A percentile compares a stretch with the other conserved stretches of the same genome.
These are phyloP conservation scores for Vollenhovia emeryi DNA, from an alignment of 1,140 invertebrate species.

Conservation along the genomic window DNA sequence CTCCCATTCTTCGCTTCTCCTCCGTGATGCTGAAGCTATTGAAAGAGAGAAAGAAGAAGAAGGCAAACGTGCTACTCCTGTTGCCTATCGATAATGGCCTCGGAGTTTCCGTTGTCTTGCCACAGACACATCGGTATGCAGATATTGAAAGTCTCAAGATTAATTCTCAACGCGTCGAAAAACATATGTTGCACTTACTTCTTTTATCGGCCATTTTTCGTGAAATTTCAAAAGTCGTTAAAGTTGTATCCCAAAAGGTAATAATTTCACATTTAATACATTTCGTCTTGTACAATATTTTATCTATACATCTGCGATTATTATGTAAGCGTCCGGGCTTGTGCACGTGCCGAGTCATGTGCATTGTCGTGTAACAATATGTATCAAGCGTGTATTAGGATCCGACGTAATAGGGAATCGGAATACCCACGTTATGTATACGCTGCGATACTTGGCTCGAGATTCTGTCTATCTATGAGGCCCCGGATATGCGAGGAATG, in stretches of 20 bases:
- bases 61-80: conserved; percentile 39
- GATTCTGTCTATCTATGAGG: conserved; percentile 51
- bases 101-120: not conserved
- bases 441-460: conserved; percentile 66
- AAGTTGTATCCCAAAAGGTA: not conserved
- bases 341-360: conserved; percentile 62
- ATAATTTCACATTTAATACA: not conserved
- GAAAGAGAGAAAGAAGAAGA: not conserved
- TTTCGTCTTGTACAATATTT: too few relatives aligned
- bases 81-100: conserved; percentile 17
- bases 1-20: conserved; percentile 62
- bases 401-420: conserved; percentile 64
- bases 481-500: conserved; percentile 74
- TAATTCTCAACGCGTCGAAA: not conserved
- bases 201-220: not conserved
- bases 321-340: conserved; percentile 55
- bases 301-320: conserved; percentile 37
- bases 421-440: conserved; percentile 48
- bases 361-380: conserved; percentile 63
- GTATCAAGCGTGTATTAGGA: conserved; percentile 54
- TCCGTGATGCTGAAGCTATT: conserved; percentile 12
- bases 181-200: not conserved
- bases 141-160: not conserved
- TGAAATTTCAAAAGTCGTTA: too few relatives aligned
- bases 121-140: not conserved